Conservation (phyloP, 2,888 invertebrate genomes). For the Neoascia interrupta region DNA sequence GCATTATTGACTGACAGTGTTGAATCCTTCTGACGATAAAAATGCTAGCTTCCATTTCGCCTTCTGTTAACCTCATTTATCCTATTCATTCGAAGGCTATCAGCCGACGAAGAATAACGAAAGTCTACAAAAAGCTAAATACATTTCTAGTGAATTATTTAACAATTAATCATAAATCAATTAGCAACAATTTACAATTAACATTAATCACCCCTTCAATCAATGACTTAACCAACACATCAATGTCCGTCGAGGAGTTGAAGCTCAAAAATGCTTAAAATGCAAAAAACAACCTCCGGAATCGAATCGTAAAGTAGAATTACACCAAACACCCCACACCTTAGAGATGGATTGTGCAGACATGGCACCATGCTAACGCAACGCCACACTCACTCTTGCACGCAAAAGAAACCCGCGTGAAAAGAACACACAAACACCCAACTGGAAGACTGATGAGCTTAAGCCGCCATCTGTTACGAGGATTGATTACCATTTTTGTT, state of each 20-base stretch:
- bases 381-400: background rate
- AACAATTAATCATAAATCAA: constrained; percentile 49
- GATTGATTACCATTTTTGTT: constrained; percentile 58
- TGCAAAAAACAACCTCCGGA: background rate
- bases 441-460: constrained; percentile 60
- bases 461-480: constrained; percentile 57
- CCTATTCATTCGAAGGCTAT: constrained; percentile 9
- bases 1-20: background rate
- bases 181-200: constrained; percentile 41
- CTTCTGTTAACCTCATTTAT: constrained; percentile 18
- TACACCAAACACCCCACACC: constrained; percentile 20
- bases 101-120: background rate
- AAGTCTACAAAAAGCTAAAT: no score
- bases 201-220: constrained; percentile 45
- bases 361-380: constrained; percentile 21
- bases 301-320: background rate
- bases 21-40: background rate
- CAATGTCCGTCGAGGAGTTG: constrained; percentile 11
- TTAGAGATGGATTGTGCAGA: background rate
- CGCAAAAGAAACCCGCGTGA: constrained; percentile 30
- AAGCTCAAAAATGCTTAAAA: background rate
- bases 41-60: background rate
- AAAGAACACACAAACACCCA: constrained; percentile 50
- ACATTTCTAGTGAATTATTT: constrained; percentile 3
- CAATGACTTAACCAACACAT: constrained; percentile 14